Evolutionary conservation across 1,140 invertebrate species (phyloP).

Genomic region (Drosophila repletoides): DNA sequence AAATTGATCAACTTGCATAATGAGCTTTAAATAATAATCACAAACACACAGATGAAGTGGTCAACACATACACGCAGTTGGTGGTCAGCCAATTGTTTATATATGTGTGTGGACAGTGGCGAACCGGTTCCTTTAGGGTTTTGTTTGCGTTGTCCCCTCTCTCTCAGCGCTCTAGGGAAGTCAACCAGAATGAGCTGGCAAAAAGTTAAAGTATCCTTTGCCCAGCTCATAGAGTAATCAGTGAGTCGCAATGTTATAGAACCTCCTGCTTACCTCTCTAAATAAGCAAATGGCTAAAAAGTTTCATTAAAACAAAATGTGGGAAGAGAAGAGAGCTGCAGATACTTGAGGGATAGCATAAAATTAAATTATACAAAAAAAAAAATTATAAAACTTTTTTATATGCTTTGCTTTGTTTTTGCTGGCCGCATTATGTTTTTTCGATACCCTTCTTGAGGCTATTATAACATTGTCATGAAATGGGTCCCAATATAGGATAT

Average conservation of each 20-base stretch:
- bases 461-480: too few species aligned
- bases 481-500: too few species aligned
- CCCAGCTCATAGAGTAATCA: conserved; percentile 27
- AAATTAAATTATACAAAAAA: conserved; percentile 35
- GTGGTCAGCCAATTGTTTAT: conserved; percentile 33
- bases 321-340: not conserved
- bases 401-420: conserved; percentile 19
- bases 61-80: conserved; percentile 33
- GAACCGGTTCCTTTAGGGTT: too few species aligned
- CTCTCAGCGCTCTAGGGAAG: not conserved
- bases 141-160: not conserved
- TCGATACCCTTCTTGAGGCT: not conserved
- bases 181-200: conserved; percentile 3
- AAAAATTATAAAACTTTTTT: conserved; percentile 32
- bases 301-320: conserved; percentile 1
- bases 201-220: conserved; percentile 37
- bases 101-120: conserved; percentile 24
- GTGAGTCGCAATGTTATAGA: conserved; percentile 16
- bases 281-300: too few species aligned
- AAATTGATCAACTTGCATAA: conserved; percentile 43
- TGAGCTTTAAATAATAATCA: conserved; percentile 11
- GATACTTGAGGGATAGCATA: conserved; percentile 20
- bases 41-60: conserved; percentile 18
- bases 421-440: conserved; percentile 10
- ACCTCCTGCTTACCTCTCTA: too few species aligned